Base-by-base conservation (phyloP, 2,888 invertebrate species). In the Scelioninae gen. 1 region DNA sequence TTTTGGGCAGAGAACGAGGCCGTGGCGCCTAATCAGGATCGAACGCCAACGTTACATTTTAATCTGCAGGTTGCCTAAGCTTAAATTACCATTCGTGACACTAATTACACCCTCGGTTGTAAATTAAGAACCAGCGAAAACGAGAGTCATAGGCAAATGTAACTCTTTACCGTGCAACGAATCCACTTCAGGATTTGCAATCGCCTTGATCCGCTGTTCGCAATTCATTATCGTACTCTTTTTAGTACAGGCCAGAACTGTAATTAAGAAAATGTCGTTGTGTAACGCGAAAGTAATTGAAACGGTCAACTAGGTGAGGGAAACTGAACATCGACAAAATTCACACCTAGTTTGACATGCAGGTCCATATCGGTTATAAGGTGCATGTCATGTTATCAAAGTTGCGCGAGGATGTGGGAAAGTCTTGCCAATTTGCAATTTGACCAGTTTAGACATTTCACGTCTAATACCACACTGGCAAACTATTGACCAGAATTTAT, bases 71-170 rank as follows among this genome's bases (percentile, higher is more conserved):
- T 86, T 84, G 85, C 86, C 83, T 74, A 85, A 85, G 85, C 77
- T 78, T 76, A 71, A 83, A 87, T 84, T 85, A 84, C 85, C 83
- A 62, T 69, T 82, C 77, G 69, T 34, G 86, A 86, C 86, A 86
- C 82, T 89, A 90, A 90, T 89, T 88, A 87, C 86, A 87, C 85
- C 84, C 86, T 85, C 85, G 84, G 83, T 82, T 85, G 86, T 85
- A 87, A 86, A 88, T 88, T 87, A 84, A 86, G 83, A 85, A 86
- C 87, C 87, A 80, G 84, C 76, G 83, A 85, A 87, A 89, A 87
- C 45, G 76, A 77, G 71, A 74, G 83, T 78, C 84, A 38, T 55
- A 60, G 82, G 82, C 77, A 80, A 82, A 82, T 40, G 74, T 53
- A 74, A 65, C 75, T 77, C 53, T 68, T 60, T 60, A 51, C 69